These are phyloP conservation scores for Mongoloraphidia duomilia DNA, from an alignment of 2,888 invertebrate species.

Conservation along the genomic window DNA sequence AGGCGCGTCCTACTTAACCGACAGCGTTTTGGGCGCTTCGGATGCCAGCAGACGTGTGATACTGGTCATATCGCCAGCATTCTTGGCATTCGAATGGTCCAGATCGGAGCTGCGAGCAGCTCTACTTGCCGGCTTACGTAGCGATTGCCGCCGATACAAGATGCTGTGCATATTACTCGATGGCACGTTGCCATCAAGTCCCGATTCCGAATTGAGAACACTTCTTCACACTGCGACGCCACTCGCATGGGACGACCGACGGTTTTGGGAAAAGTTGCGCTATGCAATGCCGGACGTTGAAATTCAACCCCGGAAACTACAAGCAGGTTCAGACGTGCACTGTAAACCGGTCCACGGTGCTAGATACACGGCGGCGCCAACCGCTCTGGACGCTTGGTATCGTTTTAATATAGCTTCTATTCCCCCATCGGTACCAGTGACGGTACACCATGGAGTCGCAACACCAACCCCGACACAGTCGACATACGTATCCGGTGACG, in stretches of 20 bases:
- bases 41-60: constrained; percentile 58
- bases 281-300: constrained; percentile 64
- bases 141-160: constrained; percentile 45
- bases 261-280: constrained; percentile 75
- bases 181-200: constrained; percentile 51
- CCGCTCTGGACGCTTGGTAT: constrained; percentile 56
- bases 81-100: constrained; percentile 73
- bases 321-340: constrained; percentile 38
- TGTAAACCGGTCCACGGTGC: constrained; percentile 39
- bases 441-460: constrained; percentile 37
- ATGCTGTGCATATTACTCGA: constrained; percentile 47
- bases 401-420: constrained; percentile 44
- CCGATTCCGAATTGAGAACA: constrained; percentile 60
- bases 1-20: constrained; percentile 44
- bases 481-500: constrained; percentile 43
- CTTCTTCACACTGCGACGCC: constrained; percentile 55
- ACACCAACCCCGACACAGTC: constrained; percentile 45
- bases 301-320: constrained; percentile 33
- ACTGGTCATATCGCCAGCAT: constrained; percentile 64
- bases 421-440: constrained; percentile 31
- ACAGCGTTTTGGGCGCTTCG: constrained; percentile 45
- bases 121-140: constrained; percentile 60
- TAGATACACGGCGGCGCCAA: constrained; percentile 58
- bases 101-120: constrained; percentile 68
- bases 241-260: constrained; percentile 59